Evolutionary conservation across 2,113 vertebrate genomes (phyloP).

Genomic region (Scartelaos histophorus): DNA sequence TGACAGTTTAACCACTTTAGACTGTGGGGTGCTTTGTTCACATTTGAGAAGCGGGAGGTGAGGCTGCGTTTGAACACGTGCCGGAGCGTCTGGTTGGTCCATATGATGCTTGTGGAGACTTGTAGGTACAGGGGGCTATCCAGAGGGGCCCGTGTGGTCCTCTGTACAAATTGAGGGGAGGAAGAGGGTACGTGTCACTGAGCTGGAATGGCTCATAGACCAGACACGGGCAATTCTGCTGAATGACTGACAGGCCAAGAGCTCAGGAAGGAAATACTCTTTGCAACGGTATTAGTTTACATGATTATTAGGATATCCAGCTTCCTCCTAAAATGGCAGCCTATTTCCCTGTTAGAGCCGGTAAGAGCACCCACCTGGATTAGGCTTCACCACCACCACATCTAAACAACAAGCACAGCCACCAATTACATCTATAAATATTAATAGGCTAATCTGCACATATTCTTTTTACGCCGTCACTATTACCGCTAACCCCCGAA

Average conservation of each 20-base stretch:
- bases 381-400: slow-evolving; percentile 27
- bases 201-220: slow-evolving; percentile 76
- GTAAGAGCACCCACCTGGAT: slow-evolving; percentile 57
- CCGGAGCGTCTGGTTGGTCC: slow-evolving; percentile 52
- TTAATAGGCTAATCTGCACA: slow-evolving; percentile 59
- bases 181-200: slow-evolving; percentile 76
- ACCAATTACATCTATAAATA: slow-evolving; percentile 63
- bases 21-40: slow-evolving; percentile 79
- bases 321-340: slow-evolving; percentile 65
- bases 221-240: slow-evolving; percentile 80
- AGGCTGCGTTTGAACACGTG: slow-evolving; percentile 22
- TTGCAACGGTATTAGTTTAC: slow-evolving; percentile 82
- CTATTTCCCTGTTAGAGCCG: slow-evolving; percentile 53
- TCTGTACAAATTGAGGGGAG: slow-evolving; percentile 41
- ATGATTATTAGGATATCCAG: slow-evolving; percentile 92
- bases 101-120: slow-evolving; percentile 45
- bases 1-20: slow-evolving; percentile 90
- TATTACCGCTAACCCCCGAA: slow-evolving; percentile 23
- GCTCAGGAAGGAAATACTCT: slow-evolving; percentile 86
- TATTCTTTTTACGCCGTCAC: slow-evolving; percentile 37
- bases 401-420: slow-evolving; percentile 28
- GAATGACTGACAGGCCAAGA: slow-evolving; percentile 74
- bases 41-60: slow-evolving; percentile 44
- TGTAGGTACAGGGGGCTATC: slow-evolving; percentile 40
- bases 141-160: slow-evolving; percentile 56